These are phyloP conservation scores for Phylloscopus trochilus DNA, from an alignment of 2,113 vertebrate genomes.

Conservation along the genomic window DNA sequence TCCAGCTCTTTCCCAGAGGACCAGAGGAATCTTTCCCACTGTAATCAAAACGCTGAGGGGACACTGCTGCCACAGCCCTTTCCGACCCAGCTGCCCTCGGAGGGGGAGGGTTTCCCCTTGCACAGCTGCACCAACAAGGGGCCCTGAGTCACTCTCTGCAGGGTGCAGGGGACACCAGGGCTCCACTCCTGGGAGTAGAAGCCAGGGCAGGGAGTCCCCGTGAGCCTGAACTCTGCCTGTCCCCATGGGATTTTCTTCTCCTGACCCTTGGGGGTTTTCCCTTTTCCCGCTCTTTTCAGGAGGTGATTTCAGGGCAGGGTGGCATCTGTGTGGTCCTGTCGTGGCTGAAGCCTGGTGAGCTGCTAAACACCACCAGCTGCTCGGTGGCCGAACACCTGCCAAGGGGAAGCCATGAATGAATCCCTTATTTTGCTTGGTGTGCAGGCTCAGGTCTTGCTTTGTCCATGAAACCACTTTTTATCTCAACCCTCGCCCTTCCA, in stretches of 20 bases:
- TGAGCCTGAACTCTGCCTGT: neutral
- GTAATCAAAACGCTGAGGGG: neutral
- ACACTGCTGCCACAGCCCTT: neutral
- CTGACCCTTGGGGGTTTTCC: neutral
- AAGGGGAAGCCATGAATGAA: neutral
- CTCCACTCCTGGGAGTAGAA: rapidly evolving
- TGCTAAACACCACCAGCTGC: neutral
- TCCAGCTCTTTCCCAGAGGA: neutral
- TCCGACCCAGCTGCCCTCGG: neutral
- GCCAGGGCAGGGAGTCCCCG: rapidly evolving
- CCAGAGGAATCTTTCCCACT: neutral
- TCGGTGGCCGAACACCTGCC: neutral
- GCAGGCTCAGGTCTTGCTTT: neutral
- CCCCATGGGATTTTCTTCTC: neutral
- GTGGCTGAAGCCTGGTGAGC: neutral
- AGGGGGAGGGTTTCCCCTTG: neutral
- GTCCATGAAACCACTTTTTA: neutral
- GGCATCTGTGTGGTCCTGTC: neutral
- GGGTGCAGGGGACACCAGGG: neutral
- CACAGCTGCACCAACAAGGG: neutral
- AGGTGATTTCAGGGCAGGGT: neutral
- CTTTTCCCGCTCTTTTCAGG: neutral
- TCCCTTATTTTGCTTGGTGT: neutral
- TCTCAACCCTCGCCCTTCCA: neutral
- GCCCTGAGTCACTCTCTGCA: neutral